A percentile compares a stretch with the other conserved stretches of the same genome.
Conservation (phyloP, 2,113 vertebrate species). For the Eudorcas thomsonii region DNA sequence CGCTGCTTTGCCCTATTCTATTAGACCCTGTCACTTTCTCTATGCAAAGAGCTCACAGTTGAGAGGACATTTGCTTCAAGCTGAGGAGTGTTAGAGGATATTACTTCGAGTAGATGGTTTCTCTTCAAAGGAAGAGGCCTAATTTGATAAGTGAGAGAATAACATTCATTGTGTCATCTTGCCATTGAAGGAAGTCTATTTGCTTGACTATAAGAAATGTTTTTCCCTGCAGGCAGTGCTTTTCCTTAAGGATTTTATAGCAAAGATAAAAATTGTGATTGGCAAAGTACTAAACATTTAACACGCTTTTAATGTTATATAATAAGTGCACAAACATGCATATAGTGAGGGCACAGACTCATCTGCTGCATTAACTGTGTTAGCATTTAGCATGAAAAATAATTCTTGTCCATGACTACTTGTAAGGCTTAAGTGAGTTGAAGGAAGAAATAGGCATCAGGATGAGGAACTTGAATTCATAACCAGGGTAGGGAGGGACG, state of each 20-base stretch:
- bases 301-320: not conserved
- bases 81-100: not conserved
- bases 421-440: not conserved
- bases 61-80: not conserved
- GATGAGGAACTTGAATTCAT: not conserved
- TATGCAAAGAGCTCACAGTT: not conserved
- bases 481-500: not conserved
- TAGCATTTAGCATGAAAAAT: not conserved
- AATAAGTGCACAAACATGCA: not conserved
- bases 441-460: not conserved
- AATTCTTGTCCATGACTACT: not conserved
- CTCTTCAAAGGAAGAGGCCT: not conserved
- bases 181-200: not conserved
- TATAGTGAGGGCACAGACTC: not conserved
- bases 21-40: not conserved
- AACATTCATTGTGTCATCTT: not conserved
- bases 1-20: not conserved
- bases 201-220: conserved; percentile 3
- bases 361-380: not conserved
- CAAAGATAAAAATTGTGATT: not conserved
- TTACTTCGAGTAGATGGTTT: not conserved
- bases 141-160: not conserved
- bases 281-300: conserved; percentile 11
- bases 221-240: not conserved
- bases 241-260: conserved; percentile 7